phyloP scores from a whole-genome alignment of 2,888 invertebrate genomes.

The Agriotes lineatus region DNA sequence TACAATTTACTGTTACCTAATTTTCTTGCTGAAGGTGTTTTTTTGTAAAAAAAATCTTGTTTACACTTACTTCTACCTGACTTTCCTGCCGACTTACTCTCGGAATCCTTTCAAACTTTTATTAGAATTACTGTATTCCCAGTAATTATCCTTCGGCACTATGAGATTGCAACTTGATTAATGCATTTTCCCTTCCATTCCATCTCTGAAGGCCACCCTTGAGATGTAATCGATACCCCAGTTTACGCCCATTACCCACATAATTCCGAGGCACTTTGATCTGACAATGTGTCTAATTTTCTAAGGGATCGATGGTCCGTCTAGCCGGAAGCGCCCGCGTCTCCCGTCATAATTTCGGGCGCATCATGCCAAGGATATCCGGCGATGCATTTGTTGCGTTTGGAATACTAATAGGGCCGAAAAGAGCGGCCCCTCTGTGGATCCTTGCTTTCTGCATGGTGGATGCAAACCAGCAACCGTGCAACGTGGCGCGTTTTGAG shows the following conservation, averaged over 20 bases:
- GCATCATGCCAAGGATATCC: slow-evolving; percentile 56
- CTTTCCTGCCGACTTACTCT: too few species aligned
- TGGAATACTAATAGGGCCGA: slow-evolving; percentile 45
- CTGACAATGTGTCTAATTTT: slow-evolving; percentile 33
- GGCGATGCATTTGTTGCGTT: slow-evolving; percentile 46
- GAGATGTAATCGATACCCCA: not conserved
- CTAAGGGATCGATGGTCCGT: slow-evolving; percentile 32
- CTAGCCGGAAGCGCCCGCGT: slow-evolving; percentile 50
- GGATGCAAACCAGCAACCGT: slow-evolving; percentile 3
- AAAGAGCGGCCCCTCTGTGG: slow-evolving; percentile 9
- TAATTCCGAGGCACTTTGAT: not conserved
- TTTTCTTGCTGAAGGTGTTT: too few species aligned
- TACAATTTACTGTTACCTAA: too few species aligned
- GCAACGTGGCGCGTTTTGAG: slow-evolving; percentile 18
- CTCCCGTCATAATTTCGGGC: slow-evolving; percentile 50
- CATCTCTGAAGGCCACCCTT: not conserved
- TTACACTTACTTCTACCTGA: too few species aligned
- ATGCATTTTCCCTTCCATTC: too few species aligned
- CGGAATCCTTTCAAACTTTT: too few species aligned
- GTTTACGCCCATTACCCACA: slow-evolving; percentile 9
- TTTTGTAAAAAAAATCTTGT: too few species aligned
- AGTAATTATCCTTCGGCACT: too few species aligned
- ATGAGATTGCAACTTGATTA: too few species aligned
- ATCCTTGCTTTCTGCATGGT: slow-evolving; percentile 14
- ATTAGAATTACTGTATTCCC: too few species aligned